Evolutionary conservation across 2,888 invertebrate genomes (phyloP).

Genomic region (Lacanobia wlatinum): DNA sequence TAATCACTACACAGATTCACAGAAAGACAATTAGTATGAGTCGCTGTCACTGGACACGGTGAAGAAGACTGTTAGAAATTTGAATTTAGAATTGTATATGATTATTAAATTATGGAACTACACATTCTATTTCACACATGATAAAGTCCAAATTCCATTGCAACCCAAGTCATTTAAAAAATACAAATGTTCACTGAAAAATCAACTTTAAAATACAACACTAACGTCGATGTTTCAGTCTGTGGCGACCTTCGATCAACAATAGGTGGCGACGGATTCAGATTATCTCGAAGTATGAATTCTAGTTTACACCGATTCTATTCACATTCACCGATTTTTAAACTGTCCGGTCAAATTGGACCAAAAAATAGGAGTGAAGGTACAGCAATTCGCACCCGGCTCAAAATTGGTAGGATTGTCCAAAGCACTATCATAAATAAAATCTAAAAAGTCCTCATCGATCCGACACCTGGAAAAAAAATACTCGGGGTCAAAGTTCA

Average conservation of each 20-base stretch:
- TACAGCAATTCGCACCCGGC: too few relatives aligned
- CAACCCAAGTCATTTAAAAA: neutral
- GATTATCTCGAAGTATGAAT: neutral
- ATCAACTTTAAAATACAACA: neutral
- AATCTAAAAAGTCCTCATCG: too few relatives aligned
- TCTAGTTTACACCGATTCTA: neutral
- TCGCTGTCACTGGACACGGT: neutral
- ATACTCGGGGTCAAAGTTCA: too few relatives aligned
- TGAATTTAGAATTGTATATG: neutral
- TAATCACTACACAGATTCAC: neutral
- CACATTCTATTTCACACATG: neutral
- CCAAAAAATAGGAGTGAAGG: too few relatives aligned
- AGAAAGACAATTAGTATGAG: neutral
- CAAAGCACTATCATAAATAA: too few relatives aligned
- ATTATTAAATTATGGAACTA: neutral
- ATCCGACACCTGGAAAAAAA: too few relatives aligned
- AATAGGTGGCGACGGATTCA: neutral
- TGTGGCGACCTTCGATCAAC: too few relatives aligned
- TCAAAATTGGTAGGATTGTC: too few relatives aligned
- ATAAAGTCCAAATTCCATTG: neutral
- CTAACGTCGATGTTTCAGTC: neutral
- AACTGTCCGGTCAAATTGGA: too few relatives aligned
- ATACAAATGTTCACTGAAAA: too few relatives aligned
- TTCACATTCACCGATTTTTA: neutral
- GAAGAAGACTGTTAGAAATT: too few relatives aligned